Conservation (phyloP, 2,888 invertebrate genomes). For the Orthosia gothica region DNA sequence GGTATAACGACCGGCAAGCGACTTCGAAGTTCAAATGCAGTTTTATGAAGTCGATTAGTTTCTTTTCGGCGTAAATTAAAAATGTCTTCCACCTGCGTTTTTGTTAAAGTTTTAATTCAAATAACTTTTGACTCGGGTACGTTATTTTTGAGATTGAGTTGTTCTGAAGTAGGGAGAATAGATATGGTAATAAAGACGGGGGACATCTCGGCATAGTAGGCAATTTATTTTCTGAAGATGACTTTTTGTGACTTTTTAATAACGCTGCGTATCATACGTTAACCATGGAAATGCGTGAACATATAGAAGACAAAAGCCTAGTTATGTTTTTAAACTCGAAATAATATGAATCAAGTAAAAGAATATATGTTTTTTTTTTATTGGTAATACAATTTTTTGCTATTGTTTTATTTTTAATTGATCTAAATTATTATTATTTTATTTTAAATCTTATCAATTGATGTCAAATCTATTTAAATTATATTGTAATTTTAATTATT, state of each 20-base stretch:
- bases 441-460: no score
- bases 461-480: no score
- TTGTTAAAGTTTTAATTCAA: constrained; percentile 18
- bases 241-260: constrained; percentile 27
- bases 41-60: constrained; percentile 29
- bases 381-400: no score
- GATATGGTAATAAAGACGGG: constrained; percentile 51
- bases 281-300: not conserved
- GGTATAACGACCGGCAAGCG: constrained; percentile 23
- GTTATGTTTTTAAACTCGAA: no score
- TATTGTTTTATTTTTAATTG: no score
- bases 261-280: not conserved
- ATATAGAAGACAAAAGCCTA: not conserved
- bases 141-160: constrained; percentile 37
- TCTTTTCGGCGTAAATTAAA: constrained; percentile 7
- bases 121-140: constrained; percentile 25
- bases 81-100: constrained; percentile 25
- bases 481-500: no score
- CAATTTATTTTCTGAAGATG: constrained; percentile 47
- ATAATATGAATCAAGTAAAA: no score
- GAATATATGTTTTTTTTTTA: no score
- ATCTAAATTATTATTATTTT: no score
- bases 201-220: constrained; percentile 36
- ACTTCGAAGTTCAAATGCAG: constrained; percentile 44
- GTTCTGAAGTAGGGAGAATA: constrained; percentile 31